A percentile compares a stretch with the other conserved stretches of the same genome.
Evolutionary conservation across 1,140 invertebrate genomes (phyloP).

Genomic region (Drosophila kepulauana): DNA sequence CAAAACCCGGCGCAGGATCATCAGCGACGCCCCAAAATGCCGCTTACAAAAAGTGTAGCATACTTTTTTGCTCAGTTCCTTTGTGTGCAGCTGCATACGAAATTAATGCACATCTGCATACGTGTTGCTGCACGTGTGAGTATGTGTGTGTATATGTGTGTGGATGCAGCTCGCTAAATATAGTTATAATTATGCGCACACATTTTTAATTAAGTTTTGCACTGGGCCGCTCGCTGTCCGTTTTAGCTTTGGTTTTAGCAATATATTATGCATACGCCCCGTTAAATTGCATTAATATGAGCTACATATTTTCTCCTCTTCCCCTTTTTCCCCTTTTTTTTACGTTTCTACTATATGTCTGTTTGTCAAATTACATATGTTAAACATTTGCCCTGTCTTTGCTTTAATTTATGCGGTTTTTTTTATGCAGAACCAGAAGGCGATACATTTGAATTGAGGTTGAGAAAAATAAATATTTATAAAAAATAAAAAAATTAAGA

Average conservation of each 20-base stretch:
- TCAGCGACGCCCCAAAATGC: slow-evolving; percentile 56
- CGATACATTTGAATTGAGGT: slow-evolving; percentile 54
- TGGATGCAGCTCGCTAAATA: slow-evolving; percentile 73
- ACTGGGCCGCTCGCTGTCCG: slow-evolving; percentile 43
- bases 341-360: slow-evolving; percentile 35
- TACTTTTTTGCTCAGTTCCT: slow-evolving; percentile 69
- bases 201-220: slow-evolving; percentile 82
- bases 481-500: background rate
- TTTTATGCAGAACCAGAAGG: slow-evolving; percentile 30
- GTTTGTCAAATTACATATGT: slow-evolving; percentile 77
- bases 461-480: slow-evolving; percentile 23
- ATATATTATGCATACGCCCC: slow-evolving; percentile 82
- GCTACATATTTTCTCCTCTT: slow-evolving; percentile 27
- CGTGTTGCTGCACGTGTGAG: slow-evolving; percentile 6
- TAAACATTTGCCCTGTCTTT: slow-evolving; percentile 59
- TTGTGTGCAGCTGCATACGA: slow-evolving; percentile 74
- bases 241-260: slow-evolving; percentile 64
- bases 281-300: slow-evolving; percentile 80
- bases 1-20: slow-evolving; percentile 78
- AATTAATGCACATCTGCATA: slow-evolving; percentile 73
- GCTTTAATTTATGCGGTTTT: slow-evolving; percentile 64
- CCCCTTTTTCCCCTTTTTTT: slow-evolving; percentile 21
- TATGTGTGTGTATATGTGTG: slow-evolving; percentile 37
- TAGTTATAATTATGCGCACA: slow-evolving; percentile 83
- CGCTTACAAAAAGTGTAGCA: slow-evolving; percentile 73